phyloP scores from a whole-genome alignment of 2,797 vertebrate genomes.

The Sebastes kiyomatsui region DNA sequence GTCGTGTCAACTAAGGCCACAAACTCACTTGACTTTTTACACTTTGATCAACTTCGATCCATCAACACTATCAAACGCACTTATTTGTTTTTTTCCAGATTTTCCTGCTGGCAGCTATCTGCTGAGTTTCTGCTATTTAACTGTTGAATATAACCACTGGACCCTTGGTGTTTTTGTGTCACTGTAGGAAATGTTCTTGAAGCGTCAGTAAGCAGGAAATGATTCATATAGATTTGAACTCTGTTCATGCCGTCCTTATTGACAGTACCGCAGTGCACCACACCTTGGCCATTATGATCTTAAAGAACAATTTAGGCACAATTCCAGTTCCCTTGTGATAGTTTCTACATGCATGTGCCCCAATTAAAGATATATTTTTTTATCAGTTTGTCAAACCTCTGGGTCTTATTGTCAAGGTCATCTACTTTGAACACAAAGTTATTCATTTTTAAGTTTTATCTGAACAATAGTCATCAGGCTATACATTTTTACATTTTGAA shows the following conservation, averaged over 20 bases:
- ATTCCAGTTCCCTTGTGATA: neutral
- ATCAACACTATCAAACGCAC: neutral
- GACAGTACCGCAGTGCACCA: neutral
- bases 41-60: neutral
- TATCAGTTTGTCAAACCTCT: neutral
- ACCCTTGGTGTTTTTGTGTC: too few relatives aligned
- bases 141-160: too few relatives aligned
- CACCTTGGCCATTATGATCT: neutral
- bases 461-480: neutral
- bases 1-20: neutral
- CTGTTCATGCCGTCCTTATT: neutral
- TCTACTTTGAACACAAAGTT: neutral
- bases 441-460: neutral
- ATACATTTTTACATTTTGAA: neutral
- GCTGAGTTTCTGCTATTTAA: too few relatives aligned
- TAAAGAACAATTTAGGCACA: neutral
- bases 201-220: too few relatives aligned
- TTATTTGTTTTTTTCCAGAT: neutral
- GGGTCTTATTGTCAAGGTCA: neutral
- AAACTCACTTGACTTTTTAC: conserved; percentile 12
- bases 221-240: too few relatives aligned
- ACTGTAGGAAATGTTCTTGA: too few relatives aligned
- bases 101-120: too few relatives aligned
- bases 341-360: neutral
- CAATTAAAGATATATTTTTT: neutral